Conservation (phyloP, 2,113 vertebrate genomes). For the Argyrosomus japonicus region DNA sequence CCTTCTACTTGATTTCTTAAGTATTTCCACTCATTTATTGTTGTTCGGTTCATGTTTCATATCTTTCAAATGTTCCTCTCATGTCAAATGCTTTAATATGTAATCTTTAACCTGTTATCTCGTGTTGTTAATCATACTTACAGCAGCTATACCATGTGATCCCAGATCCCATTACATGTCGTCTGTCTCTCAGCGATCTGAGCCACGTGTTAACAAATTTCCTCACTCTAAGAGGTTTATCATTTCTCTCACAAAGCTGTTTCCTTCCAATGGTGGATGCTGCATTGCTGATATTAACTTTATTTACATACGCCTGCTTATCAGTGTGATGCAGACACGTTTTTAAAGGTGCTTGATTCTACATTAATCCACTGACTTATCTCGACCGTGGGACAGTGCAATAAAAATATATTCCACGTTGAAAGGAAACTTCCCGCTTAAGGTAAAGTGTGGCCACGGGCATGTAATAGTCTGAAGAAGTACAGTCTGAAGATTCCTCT, state of each 20-base stretch:
- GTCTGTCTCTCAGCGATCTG: not conserved
- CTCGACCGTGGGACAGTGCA: constrained; percentile 48
- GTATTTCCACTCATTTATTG: not conserved
- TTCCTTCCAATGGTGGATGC: constrained; percentile 17
- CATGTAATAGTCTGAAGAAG: not conserved
- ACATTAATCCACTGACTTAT: constrained; percentile 56
- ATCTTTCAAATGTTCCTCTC: not conserved
- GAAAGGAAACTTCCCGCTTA: constrained; percentile 47
- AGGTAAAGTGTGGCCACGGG: constrained; percentile 60
- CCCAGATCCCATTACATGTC: not conserved
- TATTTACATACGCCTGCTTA: constrained; percentile 63
- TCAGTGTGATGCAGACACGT: constrained; percentile 58
- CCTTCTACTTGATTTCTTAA: not conserved
- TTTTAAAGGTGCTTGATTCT: constrained; percentile 56
- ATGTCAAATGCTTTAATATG: not conserved
- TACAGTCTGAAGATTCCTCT: constrained; percentile 8
- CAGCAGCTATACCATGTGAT: not conserved
- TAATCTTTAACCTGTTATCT: not conserved
- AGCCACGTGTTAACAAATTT: constrained; percentile 2
- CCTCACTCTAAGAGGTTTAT: not conserved
- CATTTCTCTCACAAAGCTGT: constrained; percentile 14
- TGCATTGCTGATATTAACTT: constrained; percentile 46
- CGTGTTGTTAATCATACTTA: not conserved
- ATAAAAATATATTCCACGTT: constrained; percentile 29
- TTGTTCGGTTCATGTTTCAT: not conserved